Conservation (phyloP, 2,797 vertebrate genomes). For the Poeciliopsis presidionis region DNA sequence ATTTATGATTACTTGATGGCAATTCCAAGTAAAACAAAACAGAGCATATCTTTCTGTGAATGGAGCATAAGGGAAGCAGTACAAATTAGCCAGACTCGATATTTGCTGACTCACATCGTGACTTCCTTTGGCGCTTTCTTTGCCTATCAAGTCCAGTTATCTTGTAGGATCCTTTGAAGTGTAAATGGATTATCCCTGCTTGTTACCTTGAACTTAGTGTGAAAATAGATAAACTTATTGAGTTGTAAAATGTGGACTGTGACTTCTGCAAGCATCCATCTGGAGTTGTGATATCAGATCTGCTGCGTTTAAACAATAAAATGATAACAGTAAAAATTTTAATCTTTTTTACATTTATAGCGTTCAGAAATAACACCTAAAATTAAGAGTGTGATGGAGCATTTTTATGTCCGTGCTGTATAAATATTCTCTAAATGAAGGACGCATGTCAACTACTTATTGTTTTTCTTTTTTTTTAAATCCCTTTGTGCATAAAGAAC, state of each 20-base stretch:
- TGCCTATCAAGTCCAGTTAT: slow-evolving; percentile 1
- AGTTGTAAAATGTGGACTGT: background rate
- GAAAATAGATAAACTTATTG: background rate
- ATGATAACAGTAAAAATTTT: background rate
- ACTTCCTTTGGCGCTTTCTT: background rate
- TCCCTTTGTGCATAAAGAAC: background rate
- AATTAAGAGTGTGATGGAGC: background rate
- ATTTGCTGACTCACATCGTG: slow-evolving; percentile 1
- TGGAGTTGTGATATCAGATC: background rate
- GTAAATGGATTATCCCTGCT: slow-evolving; percentile 1
- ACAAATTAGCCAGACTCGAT: background rate
- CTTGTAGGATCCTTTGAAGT: background rate
- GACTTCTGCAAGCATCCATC: background rate
- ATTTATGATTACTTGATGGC: background rate
- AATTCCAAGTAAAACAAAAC: background rate
- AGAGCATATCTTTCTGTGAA: background rate
- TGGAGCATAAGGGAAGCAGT: background rate
- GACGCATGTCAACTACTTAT: background rate
- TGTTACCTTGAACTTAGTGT: slow-evolving; percentile 1
- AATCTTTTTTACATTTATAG: background rate
- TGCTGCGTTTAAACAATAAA: background rate
- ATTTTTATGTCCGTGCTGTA: background rate
- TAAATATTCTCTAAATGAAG: background rate
- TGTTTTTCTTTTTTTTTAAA: background rate
- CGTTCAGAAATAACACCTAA: background rate